Base-by-base conservation (phyloP, 37 sponge, comb jelly and placozoan species). In the Beroe ovata region DNA sequence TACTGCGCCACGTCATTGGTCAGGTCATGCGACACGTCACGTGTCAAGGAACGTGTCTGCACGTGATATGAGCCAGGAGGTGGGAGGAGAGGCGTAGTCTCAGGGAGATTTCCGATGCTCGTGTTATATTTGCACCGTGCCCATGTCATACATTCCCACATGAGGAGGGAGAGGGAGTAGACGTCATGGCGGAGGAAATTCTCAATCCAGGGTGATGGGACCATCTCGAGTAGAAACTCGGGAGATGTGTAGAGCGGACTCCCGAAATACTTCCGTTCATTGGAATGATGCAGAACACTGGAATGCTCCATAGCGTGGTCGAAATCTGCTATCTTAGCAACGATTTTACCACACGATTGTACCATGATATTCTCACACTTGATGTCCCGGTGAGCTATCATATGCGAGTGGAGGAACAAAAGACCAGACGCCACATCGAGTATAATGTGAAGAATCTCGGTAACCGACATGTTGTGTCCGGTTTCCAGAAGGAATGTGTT, bases 141-240 rank as follows among this genome's bases (percentile, higher is more conserved):
- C 84, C 84, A 77, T 8, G 84, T 77, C 0, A 42, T 22, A 77
- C 84, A 77, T 54, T 77, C 84, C 84, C 84, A 77, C 23, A 77
- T 40, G 2, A 77, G 22, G 14, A 77, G 84, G 4, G 54, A 42
- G 25, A 77, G 47, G 41, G 84, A 42, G 47, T 21, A 77, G 22
- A 77, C 28, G 54, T 77, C 84, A 40, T 77, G 84, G 6, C 54
- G 22, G 25, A 77, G n/a, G 84, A 26, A 77, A n/a, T 77, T 28
- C 8, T 21, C 54, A 14, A 14, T 8, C 1, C 0, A 4, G 19
- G 54, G 54, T 40, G 35, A 26, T 16, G 47, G 8, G 0, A 77
- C 38, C 1, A 37, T 66, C 14, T 42, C 84, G 1, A 77, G 84
- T 8, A 77, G 19, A n/a, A 77, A 42, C 84, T 77, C 84, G 3